Conservation (phyloP, 2,888 invertebrate species). For the Tenthredo livida region DNA sequence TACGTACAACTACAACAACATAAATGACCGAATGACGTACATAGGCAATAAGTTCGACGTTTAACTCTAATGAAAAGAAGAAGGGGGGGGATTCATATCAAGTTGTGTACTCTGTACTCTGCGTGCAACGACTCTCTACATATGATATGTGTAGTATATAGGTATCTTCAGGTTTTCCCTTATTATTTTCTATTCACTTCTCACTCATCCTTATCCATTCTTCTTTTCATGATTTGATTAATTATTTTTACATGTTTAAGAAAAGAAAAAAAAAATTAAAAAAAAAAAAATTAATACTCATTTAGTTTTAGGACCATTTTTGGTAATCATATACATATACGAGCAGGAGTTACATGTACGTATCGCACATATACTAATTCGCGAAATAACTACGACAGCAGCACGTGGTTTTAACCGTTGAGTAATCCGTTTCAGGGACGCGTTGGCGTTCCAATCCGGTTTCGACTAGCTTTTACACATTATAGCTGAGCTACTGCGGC, state of each 20-base stretch:
- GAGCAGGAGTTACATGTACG: no score
- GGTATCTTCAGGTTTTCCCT: background rate
- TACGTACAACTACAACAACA: background rate
- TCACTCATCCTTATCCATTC: background rate
- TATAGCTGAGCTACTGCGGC: background rate
- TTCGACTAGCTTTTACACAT: constrained; percentile 17
- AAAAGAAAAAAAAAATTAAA: no score
- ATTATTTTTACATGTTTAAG: background rate
- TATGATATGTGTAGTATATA: background rate
- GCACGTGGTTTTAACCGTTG: background rate
- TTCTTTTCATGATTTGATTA: background rate
- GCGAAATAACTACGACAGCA: constrained; percentile 16
- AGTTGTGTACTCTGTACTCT: constrained; percentile 31
- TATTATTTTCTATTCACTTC: background rate
- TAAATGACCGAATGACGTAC: constrained; percentile 13
- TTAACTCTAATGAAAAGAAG: background rate
- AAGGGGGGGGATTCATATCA: background rate
- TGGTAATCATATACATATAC: no score
- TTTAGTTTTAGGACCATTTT: background rate
- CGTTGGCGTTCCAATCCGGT: constrained; percentile 38
- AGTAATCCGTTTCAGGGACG: constrained; percentile 35
- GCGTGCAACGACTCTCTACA: constrained; percentile 31
- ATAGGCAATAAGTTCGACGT: background rate
- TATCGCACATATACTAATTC: background rate
- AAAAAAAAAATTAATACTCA: no score